Evolutionary conservation across 2,888 invertebrate species (phyloP), one percentile per base, ranked within the genome.

Genomic region (Yponomeuta plumbellus): DNA sequence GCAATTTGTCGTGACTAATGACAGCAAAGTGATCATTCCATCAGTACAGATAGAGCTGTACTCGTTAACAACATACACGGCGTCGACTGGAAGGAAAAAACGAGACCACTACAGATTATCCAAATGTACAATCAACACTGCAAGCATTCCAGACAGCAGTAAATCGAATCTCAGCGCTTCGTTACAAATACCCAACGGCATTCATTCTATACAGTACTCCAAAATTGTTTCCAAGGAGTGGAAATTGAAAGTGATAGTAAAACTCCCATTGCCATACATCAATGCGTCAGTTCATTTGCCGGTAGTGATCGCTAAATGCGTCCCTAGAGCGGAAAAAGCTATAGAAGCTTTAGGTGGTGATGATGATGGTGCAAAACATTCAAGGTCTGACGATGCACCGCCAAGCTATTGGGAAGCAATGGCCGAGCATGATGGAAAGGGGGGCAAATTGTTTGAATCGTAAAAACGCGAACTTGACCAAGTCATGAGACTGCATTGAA

Each of bases 161-260:
- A 44, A 40, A 64, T 44, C 64, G 13, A 23, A 52, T 8, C 26
- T 64, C 8, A 22, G 13, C 1, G 11, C 44, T 44, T 2, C 13
- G 6, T 17, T 64, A 21, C 44, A 40, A 64, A 64, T 26, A 20
- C 20, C 22, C 1, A 13, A 17, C 0, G 69, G 69, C 34, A 56
- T 76, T 21, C 74, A 73, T 40, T 71, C 76, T 6, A 70, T 79
- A 62, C 75, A 76, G 56, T 26, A 77, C 65, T 68, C 75, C 0
- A 73, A 70, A 17, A 68, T 78, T 22, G 67, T 78, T 4, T 61
- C 13, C 4, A 70, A 71, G 21, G 70, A 73, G 3, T 80, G 72
- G 26, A 69, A 65, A 62, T 65, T 79, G 0, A 73, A 66, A 68
- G 68, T 79, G 1, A 76, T 74, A 0, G 64, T 71, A 0, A 67